Evolutionary conservation across 2,888 invertebrate species (phyloP), one percentile per base, ranked within the genome.

Genomic region (Drosophila maculinotata): DNA sequence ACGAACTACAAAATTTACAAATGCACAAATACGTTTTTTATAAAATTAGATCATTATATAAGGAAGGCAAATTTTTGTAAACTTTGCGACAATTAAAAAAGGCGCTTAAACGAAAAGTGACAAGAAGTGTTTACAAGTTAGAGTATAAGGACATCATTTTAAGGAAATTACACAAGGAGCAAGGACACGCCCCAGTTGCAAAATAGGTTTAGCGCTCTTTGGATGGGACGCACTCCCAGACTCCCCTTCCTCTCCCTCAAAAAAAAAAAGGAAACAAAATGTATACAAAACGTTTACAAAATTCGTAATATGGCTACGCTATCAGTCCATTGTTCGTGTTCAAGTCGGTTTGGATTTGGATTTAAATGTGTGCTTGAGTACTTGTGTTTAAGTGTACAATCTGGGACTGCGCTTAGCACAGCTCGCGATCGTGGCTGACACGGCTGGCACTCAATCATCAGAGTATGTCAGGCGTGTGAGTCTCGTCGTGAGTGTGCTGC

Each of bases 401-500:
- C 30, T 39, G 20, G 38, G 58, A 42, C 52, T 63, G 77, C 63
- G 72, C 65, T 87, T 89, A 89, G 80, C 87, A 79, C 76, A 87
- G 74, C 64, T 89, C 88, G 31, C 85, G 72, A 31, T 87, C 69
- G 42, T 38, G 48, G 31, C 67, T 48, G 17, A 33, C 53, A 45
- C 75, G 58, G 51, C 85, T n/a, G n/a, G n/a, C n/a, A n/a, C n/a
- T 89, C 72, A 88, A 87, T 89, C 89, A 91, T 91, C 91, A 91
- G 87, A 91, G 91, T 89, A 91, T 90, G 69, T 91, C 91, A 57
- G 91, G 91, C 56, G 90, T 87, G 60, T 86, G 91, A 60, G 91
- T 90, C 76, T 93, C 92, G 63, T 93, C 93, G 58, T 92, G 92
- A 17, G 91, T 90, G 68, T 92, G 92, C 76, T 93, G 93, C 52